Evolutionary conservation across 2,888 invertebrate species (phyloP), one percentile per base, ranked within the genome.

Genomic region (Cheilosia scutellata): DNA sequence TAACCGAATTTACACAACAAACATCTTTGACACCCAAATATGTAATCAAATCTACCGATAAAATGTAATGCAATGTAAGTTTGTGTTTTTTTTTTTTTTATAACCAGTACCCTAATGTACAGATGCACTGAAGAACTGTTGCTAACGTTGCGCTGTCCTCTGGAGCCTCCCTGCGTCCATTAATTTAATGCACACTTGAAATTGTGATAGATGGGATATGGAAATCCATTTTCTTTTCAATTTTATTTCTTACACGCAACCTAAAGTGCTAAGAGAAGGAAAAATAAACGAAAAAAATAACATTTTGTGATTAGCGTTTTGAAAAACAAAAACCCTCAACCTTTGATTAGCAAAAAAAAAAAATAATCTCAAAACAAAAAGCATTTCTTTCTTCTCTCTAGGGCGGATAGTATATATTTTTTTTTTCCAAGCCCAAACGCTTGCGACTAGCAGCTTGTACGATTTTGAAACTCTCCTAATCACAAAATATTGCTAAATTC

Each of bases 251-350:
- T 88, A 88, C 70, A 82, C 84, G 88, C 87, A 90, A 91, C 92
- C 92, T 92, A 92, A 91, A 92, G 91, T 89, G 92, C 92, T 92
- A 92, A 91, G 92, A 92, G 90, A 92, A 89, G 89, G 91, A 91
- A 91, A 89, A 92, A 92, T 91, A 91, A 92, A 92, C 91, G 91
- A 92, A 92, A 91, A 83, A 90, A 92, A 91, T 91, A 90, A 90
- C 89, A 91, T 90, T 90, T 91, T 90, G 89, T 91, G 90, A 91
- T 91, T 91, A 92, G 91, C 91, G 90, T 90, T 90, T 90, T 87
- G 89, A 89, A 89, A 89, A 90, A 89, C 82, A 86, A 86, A 86
- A 86, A 86, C 86, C 86, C 82, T 86, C 72, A 82, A 86, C 86
- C 87, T 80, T 83, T 70, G 31, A 62, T 77, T 76, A 71, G 76